phyloP scores from a whole-genome alignment of 1,140 invertebrate genomes.

The Holcopasites calliopsidis region DNA sequence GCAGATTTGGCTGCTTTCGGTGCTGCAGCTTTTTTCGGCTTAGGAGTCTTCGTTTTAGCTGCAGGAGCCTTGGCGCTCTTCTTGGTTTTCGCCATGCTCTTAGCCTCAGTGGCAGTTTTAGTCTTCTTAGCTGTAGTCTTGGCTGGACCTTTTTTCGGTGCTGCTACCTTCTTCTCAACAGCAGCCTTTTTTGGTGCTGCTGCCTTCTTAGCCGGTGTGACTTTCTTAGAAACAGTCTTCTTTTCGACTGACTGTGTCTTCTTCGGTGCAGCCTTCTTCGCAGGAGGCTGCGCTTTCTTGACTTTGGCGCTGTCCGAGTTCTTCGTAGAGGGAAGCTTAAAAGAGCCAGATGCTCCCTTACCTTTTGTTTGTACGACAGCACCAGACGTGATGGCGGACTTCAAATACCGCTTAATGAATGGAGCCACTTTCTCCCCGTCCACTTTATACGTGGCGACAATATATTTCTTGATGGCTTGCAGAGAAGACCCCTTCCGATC shows the following conservation, averaged over 20 bases:
- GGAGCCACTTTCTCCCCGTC: constrained; percentile 56
- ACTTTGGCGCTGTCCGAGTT: neutral
- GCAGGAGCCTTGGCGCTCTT: constrained; percentile 52
- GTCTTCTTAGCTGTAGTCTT: constrained; percentile 36
- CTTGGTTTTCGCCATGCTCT: constrained; percentile 46
- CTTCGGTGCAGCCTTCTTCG: neutral
- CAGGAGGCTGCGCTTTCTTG: constrained; percentile 30
- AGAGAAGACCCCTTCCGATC: constrained; percentile 60
- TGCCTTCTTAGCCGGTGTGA: constrained; percentile 22
- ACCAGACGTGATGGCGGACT: constrained; percentile 42
- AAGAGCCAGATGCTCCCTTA: constrained; percentile 58
- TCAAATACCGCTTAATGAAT: constrained; percentile 56
- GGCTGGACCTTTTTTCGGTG: constrained; percentile 27
- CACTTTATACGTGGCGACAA: constrained; percentile 50
- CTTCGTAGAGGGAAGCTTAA: constrained; percentile 37
- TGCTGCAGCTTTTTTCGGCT: constrained; percentile 44
- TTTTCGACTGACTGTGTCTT: constrained; percentile 7
- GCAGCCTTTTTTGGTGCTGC: constrained; percentile 10
- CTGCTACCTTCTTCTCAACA: constrained; percentile 20
- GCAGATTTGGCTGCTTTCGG: constrained; percentile 21
- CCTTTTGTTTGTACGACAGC: constrained; percentile 57
- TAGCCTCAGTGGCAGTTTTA: constrained; percentile 20
- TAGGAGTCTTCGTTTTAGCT: constrained; percentile 50
- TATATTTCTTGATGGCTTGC: constrained; percentile 64
- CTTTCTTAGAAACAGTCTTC: constrained; percentile 25